Evolutionary conservation across 2,113 vertebrate species (phyloP), one percentile per base, ranked within the genome.

Genomic region (Xiphias gladius): DNA sequence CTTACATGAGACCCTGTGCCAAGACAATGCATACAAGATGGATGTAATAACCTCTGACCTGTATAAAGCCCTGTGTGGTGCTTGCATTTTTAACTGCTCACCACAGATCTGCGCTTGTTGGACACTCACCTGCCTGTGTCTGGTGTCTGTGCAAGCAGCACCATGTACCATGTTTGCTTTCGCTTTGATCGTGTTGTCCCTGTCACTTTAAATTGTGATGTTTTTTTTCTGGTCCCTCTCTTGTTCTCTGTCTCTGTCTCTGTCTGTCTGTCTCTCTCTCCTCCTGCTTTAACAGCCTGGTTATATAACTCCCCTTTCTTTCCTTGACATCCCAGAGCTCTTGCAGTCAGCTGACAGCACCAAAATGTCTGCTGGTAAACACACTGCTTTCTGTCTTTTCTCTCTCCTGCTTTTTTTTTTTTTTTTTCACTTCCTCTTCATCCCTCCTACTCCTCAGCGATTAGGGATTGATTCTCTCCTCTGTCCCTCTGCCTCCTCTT

Each of bases 381-480:
- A 93, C 91, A 91, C 82, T 83, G 79, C 77, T 89, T 76, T 92
- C 89, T 88, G 73, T 91, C 80, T 93, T 89, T 90, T 84, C 61
- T 80, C 74, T 88, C 77, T 69, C 76, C 66, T 39, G 71, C 52
- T 81, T 79, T 76, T 64, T 76, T 71, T 62, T 65, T 63, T 61
- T 46, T 58, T 69, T 39, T 28, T 26, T 30, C 52, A 64, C 82
- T 81, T 83, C 67, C 76, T 88, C 72, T 80, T 82, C 77, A 71
- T 81, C 79, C 79, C 72, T 86, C 76, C 84, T 86, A 75, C 88
- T 92, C 90, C 88, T 93, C 82, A 64, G 88, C 88, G 89, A 92
- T 94, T 92, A 95, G 87, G 91, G 91, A 94, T 93, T 93, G 91
- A 94, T 94, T 95, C 91, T 93, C 91, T 93, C 87, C 86, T 91